Percentiles rank a stretch among this genome's conserved stretches.
These are phyloP conservation scores for Calypte anna DNA, from an alignment of 2,113 vertebrate genomes.

Conservation along the genomic window DNA sequence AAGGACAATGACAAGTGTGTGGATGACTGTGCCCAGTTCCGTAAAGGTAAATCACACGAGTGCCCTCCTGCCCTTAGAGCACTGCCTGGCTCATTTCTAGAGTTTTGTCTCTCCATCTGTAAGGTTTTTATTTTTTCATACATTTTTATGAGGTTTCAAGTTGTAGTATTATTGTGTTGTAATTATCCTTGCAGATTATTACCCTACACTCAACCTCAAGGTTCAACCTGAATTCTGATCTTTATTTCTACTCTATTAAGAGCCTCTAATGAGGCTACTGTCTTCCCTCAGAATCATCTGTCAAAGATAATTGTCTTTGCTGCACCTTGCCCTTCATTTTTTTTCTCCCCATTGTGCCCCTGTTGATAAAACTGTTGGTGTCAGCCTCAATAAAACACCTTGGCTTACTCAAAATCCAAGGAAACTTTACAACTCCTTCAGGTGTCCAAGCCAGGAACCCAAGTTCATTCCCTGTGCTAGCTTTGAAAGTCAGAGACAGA, in stretches of 20 bases:
- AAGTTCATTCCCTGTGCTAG: background rate
- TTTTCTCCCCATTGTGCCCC: background rate
- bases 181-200: background rate
- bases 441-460: background rate
- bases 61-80: accelerated
- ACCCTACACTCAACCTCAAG: background rate
- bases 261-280: background rate
- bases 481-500: background rate
- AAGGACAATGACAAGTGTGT: conserved; percentile 98
- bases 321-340: background rate
- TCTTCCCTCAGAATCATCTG: background rate
- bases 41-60: conserved; percentile 82
- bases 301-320: background rate
- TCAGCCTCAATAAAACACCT: background rate
- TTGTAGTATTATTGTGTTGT: background rate
- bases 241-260: background rate
- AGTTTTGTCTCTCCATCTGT: background rate
- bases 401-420: background rate
- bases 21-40: conserved; percentile 89
- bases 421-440: background rate
- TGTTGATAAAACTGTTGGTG: background rate
- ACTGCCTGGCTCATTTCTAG: accelerated
- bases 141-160: background rate
- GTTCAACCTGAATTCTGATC: background rate
- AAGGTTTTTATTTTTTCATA: background rate